Evolutionary conservation across 2,888 invertebrate species (phyloP), one percentile per base, ranked within the genome.

Genomic region (Odontothrips loti): DNA sequence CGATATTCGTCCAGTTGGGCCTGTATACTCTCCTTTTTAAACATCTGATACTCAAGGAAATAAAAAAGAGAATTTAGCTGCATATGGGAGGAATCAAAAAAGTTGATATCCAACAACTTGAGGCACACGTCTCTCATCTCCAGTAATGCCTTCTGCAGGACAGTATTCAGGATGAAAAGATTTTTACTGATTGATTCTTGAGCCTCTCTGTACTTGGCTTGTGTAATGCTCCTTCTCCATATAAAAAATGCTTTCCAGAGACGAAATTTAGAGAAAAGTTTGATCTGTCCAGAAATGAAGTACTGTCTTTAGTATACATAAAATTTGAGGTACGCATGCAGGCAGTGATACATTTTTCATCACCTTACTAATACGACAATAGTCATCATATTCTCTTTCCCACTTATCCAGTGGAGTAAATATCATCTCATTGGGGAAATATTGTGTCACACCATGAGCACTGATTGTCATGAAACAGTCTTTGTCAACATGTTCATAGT

Each of bases 341-440:
- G 79, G 29, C 79, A 79, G 1, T 75, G 80, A 82, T 75, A 79
- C 34, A 6, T 6, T 43, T 43, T 6, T 81, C 81, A 82, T 87
- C 87, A 92, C 93, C 87, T 93, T 90, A 83, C 93, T 92, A n/a
- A 96, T 89, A 86, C 93, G 90, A 75, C 92, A 90, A 85, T 94
- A 96, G 86, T 92, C 92, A n/a, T 90, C 91, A 85, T 95, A 96
- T 86, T 96, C 96, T 82, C 91, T 91, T 86, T 95, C 94, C 96
- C 96, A 96, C 82, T 92, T 90, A 29, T 92, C 90, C 10, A 96
- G 88, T 15, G 93, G 91, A 0, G 95, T 95, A 85, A 95, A 96
- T 20, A 92, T 91, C 87, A 93, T 93, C 86, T 95, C 95, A 81
- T 90, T 91, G 20, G 90, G 86, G 81, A 89, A 91, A 86, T 91